Evolutionary conservation across 2,797 vertebrate species (phyloP).

Genomic region (Pangasius djambal): DNA sequence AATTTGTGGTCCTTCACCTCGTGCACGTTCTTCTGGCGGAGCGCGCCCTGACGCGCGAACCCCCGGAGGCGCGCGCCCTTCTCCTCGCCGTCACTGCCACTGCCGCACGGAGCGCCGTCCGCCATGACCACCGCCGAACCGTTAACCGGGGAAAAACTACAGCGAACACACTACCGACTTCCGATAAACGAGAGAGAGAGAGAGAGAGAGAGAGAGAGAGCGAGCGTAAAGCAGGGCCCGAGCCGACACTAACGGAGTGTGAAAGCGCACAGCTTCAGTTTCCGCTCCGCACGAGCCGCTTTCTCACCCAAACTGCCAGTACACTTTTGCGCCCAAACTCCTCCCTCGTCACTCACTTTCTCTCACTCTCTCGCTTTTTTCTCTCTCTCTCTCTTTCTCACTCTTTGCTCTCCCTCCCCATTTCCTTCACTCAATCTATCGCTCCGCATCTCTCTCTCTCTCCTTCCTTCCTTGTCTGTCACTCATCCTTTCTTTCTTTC

Average conservation of each 20-base stretch:
- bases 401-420: not conserved
- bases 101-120: constrained; percentile 60
- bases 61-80: constrained; percentile 76
- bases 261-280: constrained; percentile 24
- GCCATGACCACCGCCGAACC: constrained; percentile 61
- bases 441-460: not conserved
- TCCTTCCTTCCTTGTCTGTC: not conserved
- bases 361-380: not conserved
- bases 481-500: not conserved
- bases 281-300: constrained; percentile 40
- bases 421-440: constrained; percentile 7
- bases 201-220: not conserved
- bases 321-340: constrained; percentile 13
- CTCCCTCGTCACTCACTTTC: not conserved
- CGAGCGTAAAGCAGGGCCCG: not conserved
- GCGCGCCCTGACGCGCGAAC: constrained; percentile 90
- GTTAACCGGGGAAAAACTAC: not conserved
- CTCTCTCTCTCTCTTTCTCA: not conserved
- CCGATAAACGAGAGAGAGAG: not conserved
- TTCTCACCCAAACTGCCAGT: constrained; percentile 13
- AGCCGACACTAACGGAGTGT: not conserved
- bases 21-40: constrained; percentile 94
- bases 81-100: constrained; percentile 82
- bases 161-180: constrained; percentile 9
- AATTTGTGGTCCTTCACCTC: constrained; percentile 96